A percentile compares a stretch with the other conserved stretches of the same genome.
These are phyloP conservation scores for Drosophila diplacantha DNA, from an alignment of 2,888 invertebrate species.

Conservation along the genomic window DNA sequence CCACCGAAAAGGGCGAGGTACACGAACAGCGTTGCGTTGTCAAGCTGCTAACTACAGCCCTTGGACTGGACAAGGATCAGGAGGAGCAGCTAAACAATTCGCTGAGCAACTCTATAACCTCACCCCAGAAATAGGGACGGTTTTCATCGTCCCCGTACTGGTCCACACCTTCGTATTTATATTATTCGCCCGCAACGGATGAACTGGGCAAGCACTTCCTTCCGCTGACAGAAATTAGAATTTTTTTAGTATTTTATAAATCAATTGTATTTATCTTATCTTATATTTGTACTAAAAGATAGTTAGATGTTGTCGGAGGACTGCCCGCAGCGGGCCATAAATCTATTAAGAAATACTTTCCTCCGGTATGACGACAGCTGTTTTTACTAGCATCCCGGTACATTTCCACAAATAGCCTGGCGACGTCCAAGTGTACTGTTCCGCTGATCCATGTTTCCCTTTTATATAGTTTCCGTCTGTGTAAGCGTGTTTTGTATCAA, in stretches of 20 bases:
- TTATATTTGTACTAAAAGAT: conserved; percentile 41
- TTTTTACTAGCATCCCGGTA: conserved; percentile 19
- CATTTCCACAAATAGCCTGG: conserved; percentile 25
- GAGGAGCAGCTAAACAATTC: conserved; percentile 69
- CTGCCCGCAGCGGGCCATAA: conserved; percentile 10
- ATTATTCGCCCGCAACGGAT: conserved; percentile 3
- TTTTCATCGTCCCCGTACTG: conserved; percentile 2
- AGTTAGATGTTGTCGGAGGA: conserved; percentile 6
- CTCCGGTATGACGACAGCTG: conserved; percentile 9
- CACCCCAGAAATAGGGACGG: conserved; percentile 57
- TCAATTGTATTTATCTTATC: conserved; percentile 52
- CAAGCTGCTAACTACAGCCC: conserved; percentile 86
- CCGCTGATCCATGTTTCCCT: conserved; percentile 1
- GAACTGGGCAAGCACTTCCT: conserved; percentile 5
- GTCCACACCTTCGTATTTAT: conserved; percentile 19
- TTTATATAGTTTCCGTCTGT: conserved; percentile 11
- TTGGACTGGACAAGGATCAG: conserved; percentile 80
- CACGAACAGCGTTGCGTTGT: conserved; percentile 88
- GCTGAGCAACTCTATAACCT: conserved; percentile 62
- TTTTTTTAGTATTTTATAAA: conserved; percentile 45
- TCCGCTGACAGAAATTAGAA: conserved; percentile 8
- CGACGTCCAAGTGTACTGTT: conserved; percentile 5
- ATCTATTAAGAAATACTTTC: conserved; percentile 1
- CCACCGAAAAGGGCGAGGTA: conserved; percentile 80
- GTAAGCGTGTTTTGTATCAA: conserved; percentile 24